Percentiles rank a stretch among this genome's conserved stretches.
These are phyloP conservation scores for Spea hammondii DNA, from an alignment of 2,797 vertebrate species.

Conservation along the genomic window DNA sequence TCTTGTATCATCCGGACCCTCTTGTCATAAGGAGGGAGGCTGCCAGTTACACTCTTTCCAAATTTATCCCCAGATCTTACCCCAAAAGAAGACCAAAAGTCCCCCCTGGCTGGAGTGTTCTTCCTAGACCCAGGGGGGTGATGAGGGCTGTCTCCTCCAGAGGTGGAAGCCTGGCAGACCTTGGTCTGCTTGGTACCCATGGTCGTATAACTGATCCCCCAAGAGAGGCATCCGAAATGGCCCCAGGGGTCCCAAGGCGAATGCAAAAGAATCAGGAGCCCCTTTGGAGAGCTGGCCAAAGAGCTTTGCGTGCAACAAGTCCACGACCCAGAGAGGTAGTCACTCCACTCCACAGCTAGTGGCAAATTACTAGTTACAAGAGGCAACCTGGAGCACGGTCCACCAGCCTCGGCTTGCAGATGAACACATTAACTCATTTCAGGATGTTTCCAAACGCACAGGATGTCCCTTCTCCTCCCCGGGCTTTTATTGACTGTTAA, in stretches of 20 bases:
- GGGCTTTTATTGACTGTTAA: background rate
- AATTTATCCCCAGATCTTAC: slow-evolving; percentile 84
- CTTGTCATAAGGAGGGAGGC: slow-evolving; percentile 84
- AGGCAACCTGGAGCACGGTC: background rate
- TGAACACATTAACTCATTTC: background rate
- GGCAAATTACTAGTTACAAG: too few relatives aligned
- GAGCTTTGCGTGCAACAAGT: slow-evolving; percentile 24
- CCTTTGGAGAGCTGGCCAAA: background rate
- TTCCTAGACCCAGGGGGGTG: slow-evolving; percentile 66
- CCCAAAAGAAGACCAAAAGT: slow-evolving; percentile 84
- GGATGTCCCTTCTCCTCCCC: background rate
- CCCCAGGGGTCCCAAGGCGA: slow-evolving; percentile 9
- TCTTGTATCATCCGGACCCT: slow-evolving; percentile 94
- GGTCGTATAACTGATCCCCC: slow-evolving; percentile 32
- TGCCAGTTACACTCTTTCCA: slow-evolving; percentile 64
- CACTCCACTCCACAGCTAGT: too few relatives aligned
- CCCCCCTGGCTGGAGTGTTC: slow-evolving; percentile 74
- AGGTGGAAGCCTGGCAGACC: slow-evolving; percentile 68
- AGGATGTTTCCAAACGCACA: slow-evolving; percentile 1
- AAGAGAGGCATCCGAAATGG: slow-evolving; percentile 27
- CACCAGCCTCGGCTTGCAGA: background rate
- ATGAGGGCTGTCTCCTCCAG: slow-evolving; percentile 73
- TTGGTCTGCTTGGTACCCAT: slow-evolving; percentile 92
- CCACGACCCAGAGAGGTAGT: slow-evolving; percentile 1
- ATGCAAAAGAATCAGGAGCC: background rate